phyloP scores from a whole-genome alignment of 2,113 vertebrate species.

The Corvus cornix region DNA sequence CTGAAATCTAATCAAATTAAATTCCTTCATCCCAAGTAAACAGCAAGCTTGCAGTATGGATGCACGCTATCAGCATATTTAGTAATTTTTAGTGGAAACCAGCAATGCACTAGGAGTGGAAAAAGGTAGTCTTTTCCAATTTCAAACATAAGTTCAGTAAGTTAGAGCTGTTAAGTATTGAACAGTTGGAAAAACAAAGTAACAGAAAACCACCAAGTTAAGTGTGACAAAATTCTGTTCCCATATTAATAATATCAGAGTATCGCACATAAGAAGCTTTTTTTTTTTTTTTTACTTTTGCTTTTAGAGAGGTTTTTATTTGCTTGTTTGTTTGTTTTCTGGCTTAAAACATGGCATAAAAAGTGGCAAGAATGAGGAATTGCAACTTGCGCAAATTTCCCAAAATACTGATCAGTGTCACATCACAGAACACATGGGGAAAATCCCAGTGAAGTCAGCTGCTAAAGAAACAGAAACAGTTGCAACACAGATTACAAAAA shows the following conservation, averaged over 20 bases:
- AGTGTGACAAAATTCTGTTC: not conserved
- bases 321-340: not conserved
- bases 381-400: not conserved
- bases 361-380: not conserved
- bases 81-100: not conserved
- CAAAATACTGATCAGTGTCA: not conserved
- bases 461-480: not conserved
- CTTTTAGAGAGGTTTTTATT: not conserved
- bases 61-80: not conserved
- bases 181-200: not conserved
- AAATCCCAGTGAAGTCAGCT: not conserved
- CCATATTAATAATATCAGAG: not conserved
- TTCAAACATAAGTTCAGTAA: not conserved
- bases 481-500: not conserved
- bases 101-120: not conserved
- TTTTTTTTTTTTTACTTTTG: not conserved
- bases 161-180: not conserved
- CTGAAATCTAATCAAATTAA: not conserved
- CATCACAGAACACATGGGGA: not conserved
- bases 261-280: rapidly evolving
- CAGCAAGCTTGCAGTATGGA: not conserved
- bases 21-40: not conserved
- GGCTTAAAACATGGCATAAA: not conserved
- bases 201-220: not conserved
- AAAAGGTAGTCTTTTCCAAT: not conserved